These are phyloP conservation scores for Lutjanus argentimaculatus DNA, from an alignment of 2,797 vertebrate genomes.

Conservation along the genomic window DNA sequence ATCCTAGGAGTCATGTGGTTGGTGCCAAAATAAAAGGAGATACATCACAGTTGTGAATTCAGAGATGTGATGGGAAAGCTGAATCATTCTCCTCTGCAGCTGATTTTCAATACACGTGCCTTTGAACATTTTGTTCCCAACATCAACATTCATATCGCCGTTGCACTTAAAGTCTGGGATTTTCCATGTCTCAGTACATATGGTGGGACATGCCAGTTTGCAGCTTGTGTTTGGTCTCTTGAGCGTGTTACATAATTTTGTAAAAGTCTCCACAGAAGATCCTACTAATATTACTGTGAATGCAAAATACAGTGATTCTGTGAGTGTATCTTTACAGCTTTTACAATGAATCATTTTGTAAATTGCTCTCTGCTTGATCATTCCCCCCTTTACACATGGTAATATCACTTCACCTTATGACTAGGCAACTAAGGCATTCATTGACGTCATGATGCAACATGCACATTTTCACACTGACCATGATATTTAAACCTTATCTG, in stretches of 20 bases:
- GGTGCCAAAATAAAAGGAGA: not conserved
- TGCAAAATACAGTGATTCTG: not conserved
- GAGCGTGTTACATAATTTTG: not conserved
- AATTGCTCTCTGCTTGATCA: not conserved
- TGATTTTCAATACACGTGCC: not conserved
- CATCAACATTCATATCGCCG: conserved; percentile 21
- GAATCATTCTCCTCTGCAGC: not conserved
- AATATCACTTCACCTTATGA: not conserved
- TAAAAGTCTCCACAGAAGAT: too few species aligned
- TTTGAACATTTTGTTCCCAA: not conserved
- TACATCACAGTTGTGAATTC: not conserved
- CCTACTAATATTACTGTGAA: not conserved
- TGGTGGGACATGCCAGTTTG: conserved; percentile 5
- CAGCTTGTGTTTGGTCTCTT: not conserved
- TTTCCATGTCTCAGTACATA: conserved; percentile 54
- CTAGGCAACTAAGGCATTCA: not conserved
- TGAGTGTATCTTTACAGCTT: too few species aligned
- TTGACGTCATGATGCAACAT: not conserved
- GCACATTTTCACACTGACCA: not conserved
- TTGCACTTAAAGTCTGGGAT: conserved; percentile 50
- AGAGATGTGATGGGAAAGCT: not conserved
- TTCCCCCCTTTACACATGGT: not conserved
- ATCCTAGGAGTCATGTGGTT: not conserved
- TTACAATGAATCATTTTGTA: not conserved
- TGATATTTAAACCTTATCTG: not conserved